These are phyloP conservation scores for Ectemnius cavifrons DNA, from an alignment of 2,888 invertebrate species.

Conservation along the genomic window DNA sequence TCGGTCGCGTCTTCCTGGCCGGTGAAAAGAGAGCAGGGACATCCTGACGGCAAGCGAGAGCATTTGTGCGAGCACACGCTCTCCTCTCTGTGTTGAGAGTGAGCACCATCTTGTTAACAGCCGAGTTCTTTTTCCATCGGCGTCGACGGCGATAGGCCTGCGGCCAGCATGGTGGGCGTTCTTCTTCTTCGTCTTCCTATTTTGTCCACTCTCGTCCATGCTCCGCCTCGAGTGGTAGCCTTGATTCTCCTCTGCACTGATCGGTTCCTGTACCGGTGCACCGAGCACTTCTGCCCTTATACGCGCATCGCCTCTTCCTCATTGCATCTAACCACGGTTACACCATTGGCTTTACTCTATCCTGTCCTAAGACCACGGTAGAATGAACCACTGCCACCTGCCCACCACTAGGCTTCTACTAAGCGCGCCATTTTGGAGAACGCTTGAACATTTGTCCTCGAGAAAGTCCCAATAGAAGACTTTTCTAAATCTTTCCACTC, in stretches of 20 bases:
- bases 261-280: constrained; percentile 36
- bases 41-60: background rate
- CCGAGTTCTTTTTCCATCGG: constrained; percentile 72
- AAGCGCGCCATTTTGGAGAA: constrained; percentile 11
- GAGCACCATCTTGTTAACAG: constrained; percentile 76
- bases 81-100: constrained; percentile 59
- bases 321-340: background rate
- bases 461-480: too few relatives aligned
- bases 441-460: background rate
- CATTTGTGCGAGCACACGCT: constrained; percentile 43
- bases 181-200: constrained; percentile 73
- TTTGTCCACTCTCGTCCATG: constrained; percentile 68
- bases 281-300: constrained; percentile 45
- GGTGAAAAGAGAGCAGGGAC: constrained; percentile 48
- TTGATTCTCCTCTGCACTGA: constrained; percentile 53
- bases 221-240: constrained; percentile 71
- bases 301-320: constrained; percentile 17
- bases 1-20: constrained; percentile 52
- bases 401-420: background rate
- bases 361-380: constrained; percentile 8
- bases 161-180: constrained; percentile 69
- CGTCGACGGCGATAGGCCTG: constrained; percentile 72
- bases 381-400: constrained; percentile 36
- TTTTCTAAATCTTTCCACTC: too few relatives aligned
- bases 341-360: background rate